Evolutionary conservation across 2,113 vertebrate genomes (phyloP), one percentile per base, ranked within the genome.

Genomic region (Oncorhynchus nerka): DNA sequence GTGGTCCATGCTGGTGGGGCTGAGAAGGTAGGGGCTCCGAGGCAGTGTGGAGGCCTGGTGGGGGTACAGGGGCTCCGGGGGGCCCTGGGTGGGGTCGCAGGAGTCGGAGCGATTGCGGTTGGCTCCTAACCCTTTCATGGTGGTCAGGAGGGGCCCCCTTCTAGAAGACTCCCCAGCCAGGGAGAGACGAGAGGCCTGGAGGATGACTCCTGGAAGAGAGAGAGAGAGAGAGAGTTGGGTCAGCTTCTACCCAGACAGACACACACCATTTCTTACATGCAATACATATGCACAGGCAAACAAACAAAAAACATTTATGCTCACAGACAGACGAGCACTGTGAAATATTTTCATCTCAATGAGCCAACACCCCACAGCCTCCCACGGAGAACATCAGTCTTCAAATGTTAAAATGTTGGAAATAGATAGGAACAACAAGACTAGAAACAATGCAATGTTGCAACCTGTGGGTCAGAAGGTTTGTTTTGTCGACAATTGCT

Each of bases 41-140:
- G 92, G 89, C 5, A 93, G 81, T 65, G 96, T 95, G 83, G 95
- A 81, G 30, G 85, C 92, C 51, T 93, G 93, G 11, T 94, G 87
- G 16, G 92, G 80, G 80, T 97, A 99, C 81, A 97, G 84, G 81
- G 95, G 92, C 75, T 97, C 96, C 15, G 94, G 87, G 82, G 92
- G 89, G 70, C 84, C 86, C 6, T 77, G 22, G 8, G 93, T 81
- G 77, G 95, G 95, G 74, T 99, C 96, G 86, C 97, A 94, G 90
- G 96, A 96, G 69, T 98, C 96, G 0, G 97, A 96, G 81, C 95
- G 95, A 87, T 93, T 95, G 88, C 96, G 97, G 86, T 95, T 96
- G 86, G 96, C 95, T 89, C 95, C 96, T 91, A 98, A 94, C 89
- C 97, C 97, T 93, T 99, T 99, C 98, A 99, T 99, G 92, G 88